Base-by-base conservation (phyloP, 30 jellyfish, hydroid and myxozoan genomes). In the Cassiopea xamachana region DNA sequence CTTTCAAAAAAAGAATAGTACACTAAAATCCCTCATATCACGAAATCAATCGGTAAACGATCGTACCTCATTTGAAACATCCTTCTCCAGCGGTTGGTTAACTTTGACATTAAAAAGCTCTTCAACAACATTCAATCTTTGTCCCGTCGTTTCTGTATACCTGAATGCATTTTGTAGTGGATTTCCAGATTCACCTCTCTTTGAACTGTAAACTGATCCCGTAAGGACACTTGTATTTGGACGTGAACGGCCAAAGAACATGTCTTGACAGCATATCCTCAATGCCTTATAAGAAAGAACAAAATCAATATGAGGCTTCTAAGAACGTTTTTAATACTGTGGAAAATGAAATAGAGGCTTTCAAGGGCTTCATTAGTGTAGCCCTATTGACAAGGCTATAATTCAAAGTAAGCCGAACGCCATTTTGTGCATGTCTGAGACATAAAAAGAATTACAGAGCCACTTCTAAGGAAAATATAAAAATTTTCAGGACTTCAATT, bases 191-290 rank as follows among this genome's bases (percentile, higher is more conserved):
- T 18, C 89, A 27, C 84, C 94, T 15, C 64, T 48, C 73, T 45
- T 48, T 10, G 60, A 51, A 43, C 51, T 70, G 47, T 45, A 58
- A 9, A 59, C 17, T 12, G 86, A 7, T 51, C 82, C 96, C 51
- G 92, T 71, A 39, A 91, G 79, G 17, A 62, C 59, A 73, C 75
- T 60, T 79, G 82, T 91, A 1, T 98, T 71, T 69, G 98, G 96
- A 8, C 92, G 90, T 2, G 99, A 92, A 13, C 99, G 97, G 10
- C 98, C 96, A 74, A 96, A 92, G 92, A 96, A 96, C 98, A 92
- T 96, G 60, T 96, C 99, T 83, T 96, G 99, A 83, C 99, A 96
- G 87, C 99, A 96, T 67, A 96, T 84, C 16, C 99, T 89, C 82
- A 96, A 84, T 10, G 99, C 97, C 99, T 96, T 93, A 19, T 75